Evolutionary conservation across 2,113 vertebrate species (phyloP), one percentile per base, ranked within the genome.

Genomic region (Cinclus cinclus): DNA sequence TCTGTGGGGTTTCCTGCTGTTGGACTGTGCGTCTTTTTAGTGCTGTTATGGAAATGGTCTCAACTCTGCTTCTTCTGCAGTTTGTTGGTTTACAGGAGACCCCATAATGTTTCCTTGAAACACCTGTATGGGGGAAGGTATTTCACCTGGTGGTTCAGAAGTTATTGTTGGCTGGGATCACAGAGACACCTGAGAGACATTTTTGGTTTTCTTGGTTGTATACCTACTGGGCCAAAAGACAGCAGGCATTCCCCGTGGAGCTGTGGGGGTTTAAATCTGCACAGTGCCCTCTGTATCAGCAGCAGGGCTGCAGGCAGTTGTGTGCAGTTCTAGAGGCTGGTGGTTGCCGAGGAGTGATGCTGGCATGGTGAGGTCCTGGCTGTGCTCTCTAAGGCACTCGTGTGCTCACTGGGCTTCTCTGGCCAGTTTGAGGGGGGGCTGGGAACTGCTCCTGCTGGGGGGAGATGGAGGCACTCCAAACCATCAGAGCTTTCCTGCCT

Each of bases 251-350:
- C 22, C 16, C 13, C 49, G 21, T 6, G 49, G 63, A 67, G 4
- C 19, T 3, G 9, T 13, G 37, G 30, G 4, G 11, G 10, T 31
- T 73, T 55, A 19, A 19, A 14, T 19, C 20, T 74, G 25, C 46
- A 3, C 39, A 9, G 13, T 46, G 25, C n/a, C 30, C 14, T 22
- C 15, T 58, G 11, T 35, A 0, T 18, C 42, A 16, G 35, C 56
- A 37, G 31, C 22, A 17, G 12, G 12, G 64, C 65, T 7, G 0
- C 10, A 46, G 52, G 25, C 9, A 13, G 18, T 23, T 46, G 22
- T 2, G 7, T 44, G 1, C 1, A 1, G 23, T 44, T 41, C 11
- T 25, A 21, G 62, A 30, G 31, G 7, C 59, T 35, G 25, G 0
- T 44, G 52, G 7, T n/a, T 62, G 62, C n/a, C 44, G 33, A 46